These are phyloP conservation scores for Notodonta dromedarius DNA, from an alignment of 2,888 invertebrate genomes.

Conservation along the genomic window DNA sequence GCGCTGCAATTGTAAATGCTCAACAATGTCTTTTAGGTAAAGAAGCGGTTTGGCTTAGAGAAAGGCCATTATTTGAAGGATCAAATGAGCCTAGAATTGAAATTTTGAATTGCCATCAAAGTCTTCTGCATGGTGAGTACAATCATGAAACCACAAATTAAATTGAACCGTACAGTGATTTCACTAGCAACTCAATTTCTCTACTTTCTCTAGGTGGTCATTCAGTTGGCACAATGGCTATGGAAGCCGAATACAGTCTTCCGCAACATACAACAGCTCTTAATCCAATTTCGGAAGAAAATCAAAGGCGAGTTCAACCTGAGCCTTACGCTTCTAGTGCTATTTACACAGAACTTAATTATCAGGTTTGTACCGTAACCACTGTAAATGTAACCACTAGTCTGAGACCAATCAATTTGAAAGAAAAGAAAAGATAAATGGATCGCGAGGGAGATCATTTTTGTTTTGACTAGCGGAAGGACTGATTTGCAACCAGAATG, in stretches of 20 bases:
- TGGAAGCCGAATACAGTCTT: constrained; percentile 79
- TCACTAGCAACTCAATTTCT: neutral
- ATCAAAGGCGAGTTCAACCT: constrained; percentile 74
- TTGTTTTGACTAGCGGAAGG: too few relatives aligned
- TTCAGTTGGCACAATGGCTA: constrained; percentile 72
- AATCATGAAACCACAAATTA: neutral
- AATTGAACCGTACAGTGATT: neutral
- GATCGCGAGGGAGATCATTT: too few relatives aligned
- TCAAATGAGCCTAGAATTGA: constrained; percentile 76
- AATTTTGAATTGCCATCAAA: constrained; percentile 77
- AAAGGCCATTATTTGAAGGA: constrained; percentile 74
- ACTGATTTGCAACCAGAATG: too few relatives aligned
- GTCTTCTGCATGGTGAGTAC: constrained; percentile 66
- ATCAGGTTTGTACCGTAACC: constrained; percentile 60
- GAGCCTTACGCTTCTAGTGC: constrained; percentile 92
- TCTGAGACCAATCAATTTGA: neutral
- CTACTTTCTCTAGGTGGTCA: constrained; percentile 61
- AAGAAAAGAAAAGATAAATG: too few relatives aligned
- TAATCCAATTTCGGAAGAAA: constrained; percentile 68
- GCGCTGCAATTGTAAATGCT: constrained; percentile 70
- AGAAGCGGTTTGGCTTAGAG: constrained; percentile 78
- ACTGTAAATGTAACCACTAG: neutral
- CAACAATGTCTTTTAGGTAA: constrained; percentile 78
- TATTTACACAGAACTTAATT: constrained; percentile 79
- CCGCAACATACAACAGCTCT: constrained; percentile 71